Percentiles rank a stretch among this genome's conserved stretches.
These are phyloP conservation scores for Acanthacorydalis orientalis DNA, from an alignment of 2,888 invertebrate genomes.

Conservation along the genomic window DNA sequence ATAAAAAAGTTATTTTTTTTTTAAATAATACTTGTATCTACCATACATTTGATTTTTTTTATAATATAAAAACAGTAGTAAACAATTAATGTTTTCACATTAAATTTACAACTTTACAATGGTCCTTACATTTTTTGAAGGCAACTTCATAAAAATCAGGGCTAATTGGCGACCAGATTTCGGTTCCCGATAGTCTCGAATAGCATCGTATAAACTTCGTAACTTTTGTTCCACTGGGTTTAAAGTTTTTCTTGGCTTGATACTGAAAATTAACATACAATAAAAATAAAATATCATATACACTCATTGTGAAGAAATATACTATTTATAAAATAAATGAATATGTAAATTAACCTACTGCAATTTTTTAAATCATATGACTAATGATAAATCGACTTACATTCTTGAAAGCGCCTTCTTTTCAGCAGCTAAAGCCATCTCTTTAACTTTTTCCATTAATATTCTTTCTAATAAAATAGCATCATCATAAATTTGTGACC, in stretches of 20 bases:
- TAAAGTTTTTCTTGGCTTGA: constrained; percentile 30
- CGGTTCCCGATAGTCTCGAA: constrained; percentile 74
- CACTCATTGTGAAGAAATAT: constrained; percentile 3
- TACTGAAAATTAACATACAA: constrained; percentile 15
- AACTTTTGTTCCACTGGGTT: constrained; percentile 57
- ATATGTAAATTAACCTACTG: constrained; percentile 4
- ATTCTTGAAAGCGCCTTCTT: constrained; percentile 20
- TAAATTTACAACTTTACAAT: background rate
- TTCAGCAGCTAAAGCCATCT: constrained; percentile 43
- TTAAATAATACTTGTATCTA: too few relatives aligned
- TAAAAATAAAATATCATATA: background rate
- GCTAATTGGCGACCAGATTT: constrained; percentile 81
- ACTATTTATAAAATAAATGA: constrained; percentile 3
- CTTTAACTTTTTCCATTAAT: constrained; percentile 65
- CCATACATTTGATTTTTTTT: too few relatives aligned
- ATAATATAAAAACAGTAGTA: too few relatives aligned
- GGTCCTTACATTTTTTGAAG: constrained; percentile 56
- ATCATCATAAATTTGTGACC: constrained; percentile 89
- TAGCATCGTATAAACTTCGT: constrained; percentile 72
- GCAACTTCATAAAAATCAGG: constrained; percentile 85
- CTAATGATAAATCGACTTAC: constrained; percentile 17
- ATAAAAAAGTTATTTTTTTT: background rate
- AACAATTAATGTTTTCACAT: too few relatives aligned
- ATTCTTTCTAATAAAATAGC: constrained; percentile 76
- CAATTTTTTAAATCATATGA: constrained; percentile 5